These are phyloP conservation scores for Chelon labrosus DNA, from an alignment of 2,797 vertebrate species.

Conservation along the genomic window DNA sequence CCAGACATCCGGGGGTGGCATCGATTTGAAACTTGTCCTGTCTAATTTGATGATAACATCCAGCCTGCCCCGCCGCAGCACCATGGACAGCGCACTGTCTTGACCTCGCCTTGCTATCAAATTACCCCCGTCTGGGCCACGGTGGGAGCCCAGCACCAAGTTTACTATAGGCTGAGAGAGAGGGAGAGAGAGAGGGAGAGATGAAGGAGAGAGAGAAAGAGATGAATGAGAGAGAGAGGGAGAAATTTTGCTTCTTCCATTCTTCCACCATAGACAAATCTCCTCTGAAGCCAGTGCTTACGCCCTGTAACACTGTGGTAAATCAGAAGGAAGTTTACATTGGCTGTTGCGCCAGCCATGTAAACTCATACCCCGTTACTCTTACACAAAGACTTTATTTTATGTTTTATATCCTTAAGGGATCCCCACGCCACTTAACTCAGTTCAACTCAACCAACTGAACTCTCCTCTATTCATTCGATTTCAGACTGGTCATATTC, in stretches of 20 bases:
- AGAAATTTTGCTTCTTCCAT: slow-evolving; percentile 24
- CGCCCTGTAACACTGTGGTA: slow-evolving; percentile 47
- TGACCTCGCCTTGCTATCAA: slow-evolving; percentile 84
- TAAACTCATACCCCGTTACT: slow-evolving; percentile 45
- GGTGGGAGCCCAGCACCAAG: slow-evolving; percentile 70
- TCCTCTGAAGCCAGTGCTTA: slow-evolving; percentile 49
- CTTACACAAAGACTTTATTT: slow-evolving; percentile 24
- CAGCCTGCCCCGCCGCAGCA: slow-evolving; percentile 85
- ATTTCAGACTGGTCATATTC: slow-evolving; percentile 14
- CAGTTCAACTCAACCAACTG: not conserved
- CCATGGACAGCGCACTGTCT: slow-evolving; percentile 94
- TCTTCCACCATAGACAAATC: slow-evolving; percentile 54
- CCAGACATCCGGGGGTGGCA: slow-evolving; percentile 84
- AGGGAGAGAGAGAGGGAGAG: slow-evolving; percentile 23
- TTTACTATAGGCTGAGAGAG: slow-evolving; percentile 59
- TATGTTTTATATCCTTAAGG: slow-evolving; percentile 15
- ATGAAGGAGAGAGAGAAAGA: slow-evolving; percentile 22
- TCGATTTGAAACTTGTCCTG: slow-evolving; percentile 87
- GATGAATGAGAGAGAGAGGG: not conserved
- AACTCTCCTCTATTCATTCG: not conserved
- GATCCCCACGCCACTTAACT: not conserved
- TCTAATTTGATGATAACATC: slow-evolving; percentile 88
- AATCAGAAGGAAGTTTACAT: slow-evolving; percentile 43
- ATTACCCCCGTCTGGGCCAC: slow-evolving; percentile 78
- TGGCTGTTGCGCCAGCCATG: slow-evolving; percentile 39